Base-by-base conservation (phyloP, 2,888 invertebrate species). In the Seira ritae region DNA sequence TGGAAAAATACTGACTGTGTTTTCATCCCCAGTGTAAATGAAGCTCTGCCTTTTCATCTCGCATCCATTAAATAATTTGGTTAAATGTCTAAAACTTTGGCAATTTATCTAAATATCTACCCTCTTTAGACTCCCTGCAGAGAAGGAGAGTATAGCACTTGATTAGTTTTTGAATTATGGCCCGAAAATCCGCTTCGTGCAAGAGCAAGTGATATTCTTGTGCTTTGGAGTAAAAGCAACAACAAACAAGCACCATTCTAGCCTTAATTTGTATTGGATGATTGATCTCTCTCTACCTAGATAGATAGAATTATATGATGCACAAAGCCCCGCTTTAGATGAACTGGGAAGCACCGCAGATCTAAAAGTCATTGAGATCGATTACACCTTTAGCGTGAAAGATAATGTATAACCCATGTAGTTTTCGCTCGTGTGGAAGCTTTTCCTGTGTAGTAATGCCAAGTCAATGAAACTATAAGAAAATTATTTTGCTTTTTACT, bases 11-110 rank as follows among this genome's bases (percentile, higher is more conserved):
- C n/a, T n/a, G n/a, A n/a, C n/a, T n/a, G n/a, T n/a, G n/a, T n/a
- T n/a, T n/a, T n/a, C n/a, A n/a, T n/a, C n/a, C n/a, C n/a, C n/a
- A n/a, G n/a, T n/a, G n/a, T n/a, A n/a, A n/a, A n/a, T n/a, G n/a
- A n/a, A n/a, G n/a, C n/a, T n/a, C n/a, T n/a, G n/a, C n/a, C 65
- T n/a, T 74, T 42, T 65, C 73, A 74, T 74, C n/a, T n/a, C n/a
- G n/a, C 37, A 74, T 74, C 31, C 62, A 74, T 74, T 74, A 74
- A 74, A 65, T 74, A 74, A 74, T 74, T 74, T 74, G 73, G 73
- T 31, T 37, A 67, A 67, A 75, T 67, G 67, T 75, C 37, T 42
- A n/a, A n/a, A n/a, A n/a, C n/a, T n/a, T n/a, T n/a, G n/a, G n/a
- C n/a, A n/a, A n/a, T n/a, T n/a, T n/a, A n/a, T n/a, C n/a, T n/a